Evolutionary conservation across 2,888 invertebrate species (phyloP).

Genomic region (Fragum fragum): DNA sequence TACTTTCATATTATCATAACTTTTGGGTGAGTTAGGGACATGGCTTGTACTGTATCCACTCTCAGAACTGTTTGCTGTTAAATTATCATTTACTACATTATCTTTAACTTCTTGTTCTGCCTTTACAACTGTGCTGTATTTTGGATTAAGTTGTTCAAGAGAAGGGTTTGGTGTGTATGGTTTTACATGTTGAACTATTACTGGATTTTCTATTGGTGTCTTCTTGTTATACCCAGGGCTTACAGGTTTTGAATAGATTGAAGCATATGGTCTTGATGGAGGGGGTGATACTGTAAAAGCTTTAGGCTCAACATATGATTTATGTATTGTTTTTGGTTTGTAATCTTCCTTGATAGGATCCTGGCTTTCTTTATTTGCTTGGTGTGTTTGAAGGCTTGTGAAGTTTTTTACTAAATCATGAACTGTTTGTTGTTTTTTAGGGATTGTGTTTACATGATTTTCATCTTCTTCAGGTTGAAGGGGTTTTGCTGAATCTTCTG

Average conservation of each 20-base stretch:
- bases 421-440: conserved; percentile 5
- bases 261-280: conserved; percentile 7
- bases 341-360: not conserved
- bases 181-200: conserved; percentile 17
- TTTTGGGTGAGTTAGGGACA: conserved; percentile 51
- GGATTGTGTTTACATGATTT: conserved; percentile 32
- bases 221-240: conserved; percentile 20
- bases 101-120: conserved; percentile 46
- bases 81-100: conserved; percentile 41
- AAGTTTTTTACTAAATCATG: conserved; percentile 13
- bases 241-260: conserved; percentile 19
- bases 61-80: conserved; percentile 58
- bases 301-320: conserved; percentile 23
- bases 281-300: conserved; percentile 3
- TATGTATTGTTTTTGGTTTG: conserved; percentile 7
- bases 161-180: not conserved
- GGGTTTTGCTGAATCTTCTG: conserved; percentile 13
- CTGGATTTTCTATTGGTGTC: conserved; percentile 7
- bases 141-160: conserved; percentile 25
- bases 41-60: conserved; percentile 65
- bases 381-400: not conserved
- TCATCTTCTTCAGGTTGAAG: conserved; percentile 44
- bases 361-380: not conserved
- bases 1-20: conserved; percentile 55
- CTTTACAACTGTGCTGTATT: conserved; percentile 32